Conservation (phyloP, 2,113 vertebrate genomes). For the Leptodactylus fuscus region DNA sequence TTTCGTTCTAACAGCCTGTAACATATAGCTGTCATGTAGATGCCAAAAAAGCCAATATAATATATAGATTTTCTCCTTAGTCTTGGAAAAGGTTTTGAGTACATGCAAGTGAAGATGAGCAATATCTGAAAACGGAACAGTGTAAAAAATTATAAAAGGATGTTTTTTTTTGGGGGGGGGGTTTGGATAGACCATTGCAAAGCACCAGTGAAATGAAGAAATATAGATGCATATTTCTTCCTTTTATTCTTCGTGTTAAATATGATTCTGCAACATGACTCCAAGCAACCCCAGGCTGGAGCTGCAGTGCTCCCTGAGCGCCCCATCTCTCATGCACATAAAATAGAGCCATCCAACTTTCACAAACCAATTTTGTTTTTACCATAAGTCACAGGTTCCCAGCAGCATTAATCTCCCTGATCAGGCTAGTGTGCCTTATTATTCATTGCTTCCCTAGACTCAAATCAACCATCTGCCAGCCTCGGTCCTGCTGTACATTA, state of each 20-base stretch:
- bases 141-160: background rate
- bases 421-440: constrained; percentile 70
- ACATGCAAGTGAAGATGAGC: background rate
- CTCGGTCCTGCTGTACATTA: constrained; percentile 69
- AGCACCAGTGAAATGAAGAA: too few species aligned
- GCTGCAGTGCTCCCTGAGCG: background rate
- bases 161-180: background rate
- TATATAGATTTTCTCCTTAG: background rate
- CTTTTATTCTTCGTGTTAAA: background rate
- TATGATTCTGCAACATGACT: background rate
- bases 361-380: constrained; percentile 60
- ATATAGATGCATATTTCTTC: background rate
- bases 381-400: constrained; percentile 63
- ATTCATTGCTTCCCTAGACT: constrained; percentile 75
- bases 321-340: constrained; percentile 21
- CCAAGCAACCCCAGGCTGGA: background rate
- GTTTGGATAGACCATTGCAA: too few species aligned
- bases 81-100: background rate
- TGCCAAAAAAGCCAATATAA: background rate
- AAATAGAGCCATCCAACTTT: constrained; percentile 67
- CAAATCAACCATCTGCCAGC: constrained; percentile 76
- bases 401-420: constrained; percentile 67
- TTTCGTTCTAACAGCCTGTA: background rate
- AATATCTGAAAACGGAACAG: background rate
- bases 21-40: background rate